Conservation (phyloP, 2,113 vertebrate species). For the Nipponia nippon region DNA sequence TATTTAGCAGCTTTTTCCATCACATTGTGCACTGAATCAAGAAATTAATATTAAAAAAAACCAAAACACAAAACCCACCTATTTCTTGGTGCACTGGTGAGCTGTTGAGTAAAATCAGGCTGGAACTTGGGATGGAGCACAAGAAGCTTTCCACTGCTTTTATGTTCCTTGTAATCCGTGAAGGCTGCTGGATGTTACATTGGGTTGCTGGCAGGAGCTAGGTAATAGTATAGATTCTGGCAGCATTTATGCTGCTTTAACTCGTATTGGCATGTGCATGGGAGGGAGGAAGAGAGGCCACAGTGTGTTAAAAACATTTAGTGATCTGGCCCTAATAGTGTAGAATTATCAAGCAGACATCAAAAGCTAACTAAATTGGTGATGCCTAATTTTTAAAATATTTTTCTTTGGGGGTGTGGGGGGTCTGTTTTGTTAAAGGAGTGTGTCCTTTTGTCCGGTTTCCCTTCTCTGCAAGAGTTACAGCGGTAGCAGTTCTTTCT, state of each 20-base stretch:
- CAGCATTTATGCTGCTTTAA: not conserved
- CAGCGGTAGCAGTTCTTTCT: not conserved
- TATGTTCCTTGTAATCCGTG: not conserved
- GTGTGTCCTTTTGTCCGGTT: not conserved
- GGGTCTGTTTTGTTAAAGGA: not conserved
- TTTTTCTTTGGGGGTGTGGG: not conserved
- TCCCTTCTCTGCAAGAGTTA: not conserved
- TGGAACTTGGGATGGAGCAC: not conserved
- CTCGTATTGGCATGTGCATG: too few species aligned
- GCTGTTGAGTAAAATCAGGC: not conserved
- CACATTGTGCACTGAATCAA: not conserved
- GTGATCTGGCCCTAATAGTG: not conserved
- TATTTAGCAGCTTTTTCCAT: not conserved
- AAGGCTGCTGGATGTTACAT: not conserved
- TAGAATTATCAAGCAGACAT: not conserved
- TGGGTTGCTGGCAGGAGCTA: not conserved
- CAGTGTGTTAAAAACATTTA: not conserved
- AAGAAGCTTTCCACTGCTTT: not conserved
- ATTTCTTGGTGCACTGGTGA: not conserved
- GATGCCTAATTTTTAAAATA: not conserved
- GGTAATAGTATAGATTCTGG: not conserved
- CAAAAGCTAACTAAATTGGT: not conserved
- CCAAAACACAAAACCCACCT: not conserved
- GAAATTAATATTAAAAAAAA: not conserved
- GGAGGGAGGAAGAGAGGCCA: not conserved